Evolutionary conservation across 1,140 invertebrate genomes (phyloP), one percentile per base, ranked within the genome.

Genomic region (Zophobas morio): DNA sequence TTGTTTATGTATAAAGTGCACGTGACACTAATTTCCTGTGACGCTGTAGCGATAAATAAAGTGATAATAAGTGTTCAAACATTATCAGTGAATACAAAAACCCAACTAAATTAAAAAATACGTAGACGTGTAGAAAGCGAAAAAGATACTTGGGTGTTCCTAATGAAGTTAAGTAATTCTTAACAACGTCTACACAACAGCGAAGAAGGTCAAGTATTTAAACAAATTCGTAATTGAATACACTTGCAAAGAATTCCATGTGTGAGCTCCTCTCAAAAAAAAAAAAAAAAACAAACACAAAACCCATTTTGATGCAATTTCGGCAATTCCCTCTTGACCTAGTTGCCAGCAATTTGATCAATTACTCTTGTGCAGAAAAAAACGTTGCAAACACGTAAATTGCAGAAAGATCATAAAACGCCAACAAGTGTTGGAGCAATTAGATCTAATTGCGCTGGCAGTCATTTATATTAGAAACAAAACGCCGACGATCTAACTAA

Each of bases 401-500:
- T 66, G 60, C 60, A 66, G 20, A 20, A 51, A 51, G 49, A 51
- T 51, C 49, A 20, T 51, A 51, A 51, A 51, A 51, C 49, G 49
- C 49, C 49, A 51, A 8, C 56, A 60, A 66, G 60, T 66, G 60
- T 66, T 42, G 5, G 33, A 66, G 37, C 60, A 66, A 66, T 66
- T 66, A 66, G 60, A 66, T 32, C 60, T 66, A 66, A 66, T 66
- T 66, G 60, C 40, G 20, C 37, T 66, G 37, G 20, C 39, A 66
- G 60, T 36, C 39, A 39, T 2, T 32, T 42, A 66, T 37, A 66
- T 66, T 40, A 66, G 60, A 66, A 66, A 66, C 60, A 66, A 66
- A 66, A 66, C 60, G 60, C 60, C 60, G 60, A 37, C 60, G n/a
- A 39, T 66, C 60, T 66, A 20, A 32, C 60, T 54, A 73, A 40